phyloP scores from a whole-genome alignment of 2,113 vertebrate species.

The Solea senegalensis region DNA sequence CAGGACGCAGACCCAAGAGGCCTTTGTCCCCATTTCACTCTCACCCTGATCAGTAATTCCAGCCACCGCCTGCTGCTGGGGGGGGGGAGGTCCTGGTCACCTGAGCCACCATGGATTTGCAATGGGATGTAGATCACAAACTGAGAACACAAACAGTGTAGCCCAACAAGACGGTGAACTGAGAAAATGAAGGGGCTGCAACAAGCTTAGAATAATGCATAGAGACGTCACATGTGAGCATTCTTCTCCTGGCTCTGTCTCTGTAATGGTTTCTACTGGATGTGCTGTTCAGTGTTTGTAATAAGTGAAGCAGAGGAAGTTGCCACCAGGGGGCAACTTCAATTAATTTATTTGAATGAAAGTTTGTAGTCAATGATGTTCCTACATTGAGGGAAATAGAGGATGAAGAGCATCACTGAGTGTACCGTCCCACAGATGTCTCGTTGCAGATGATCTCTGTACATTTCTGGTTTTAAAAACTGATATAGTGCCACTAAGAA shows the following conservation, averaged over 20 bases:
- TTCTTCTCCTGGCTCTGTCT: constrained; percentile 1
- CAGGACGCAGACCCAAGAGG: constrained; percentile 39
- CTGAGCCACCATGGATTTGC: constrained; percentile 50
- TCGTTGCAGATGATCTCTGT: no score
- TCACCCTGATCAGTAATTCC: constrained; percentile 77
- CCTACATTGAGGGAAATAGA: no score
- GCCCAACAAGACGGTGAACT: neutral
- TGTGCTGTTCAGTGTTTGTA: neutral
- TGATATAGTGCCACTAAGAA: no score
- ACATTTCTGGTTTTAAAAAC: no score
- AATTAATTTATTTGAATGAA: no score
- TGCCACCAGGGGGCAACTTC: no score
- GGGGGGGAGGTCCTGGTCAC: constrained; percentile 67
- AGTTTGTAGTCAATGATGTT: no score
- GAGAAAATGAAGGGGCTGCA: constrained; percentile 6
- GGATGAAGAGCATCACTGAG: no score
- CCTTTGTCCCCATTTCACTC: constrained; percentile 69
- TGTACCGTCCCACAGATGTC: no score
- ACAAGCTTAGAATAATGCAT: constrained; percentile 20
- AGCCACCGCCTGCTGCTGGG: constrained; percentile 57
- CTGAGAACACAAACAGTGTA: constrained; percentile 16
- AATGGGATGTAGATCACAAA: constrained; percentile 8
- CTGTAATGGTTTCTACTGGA: constrained; percentile 1
- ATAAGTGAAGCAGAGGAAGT: no score
- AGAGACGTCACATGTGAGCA: constrained; percentile 1